Evolutionary conservation across 2,797 vertebrate species (phyloP).

Genomic region (Microtus californicus): DNA sequence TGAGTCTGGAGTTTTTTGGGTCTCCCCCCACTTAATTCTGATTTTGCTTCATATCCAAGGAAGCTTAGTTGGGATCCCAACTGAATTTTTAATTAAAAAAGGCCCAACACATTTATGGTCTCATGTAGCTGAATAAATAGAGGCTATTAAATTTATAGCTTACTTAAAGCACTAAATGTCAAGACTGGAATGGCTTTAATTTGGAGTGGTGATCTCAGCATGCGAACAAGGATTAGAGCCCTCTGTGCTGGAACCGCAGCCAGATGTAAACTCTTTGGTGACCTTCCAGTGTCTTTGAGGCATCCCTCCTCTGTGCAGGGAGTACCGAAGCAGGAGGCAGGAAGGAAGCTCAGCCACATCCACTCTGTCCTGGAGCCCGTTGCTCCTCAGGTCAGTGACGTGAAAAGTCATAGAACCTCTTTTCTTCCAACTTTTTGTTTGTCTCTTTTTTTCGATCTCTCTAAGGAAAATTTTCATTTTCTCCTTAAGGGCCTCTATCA

Average conservation of each 20-base stretch:
- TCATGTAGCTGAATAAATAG: constrained; percentile 49
- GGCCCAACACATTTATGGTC: neutral
- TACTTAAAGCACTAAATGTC: constrained; percentile 50
- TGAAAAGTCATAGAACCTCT: neutral
- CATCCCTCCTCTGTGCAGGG: constrained; percentile 44
- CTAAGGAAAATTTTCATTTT: too few species aligned
- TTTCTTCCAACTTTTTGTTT: constrained; percentile 14
- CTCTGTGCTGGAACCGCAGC: neutral
- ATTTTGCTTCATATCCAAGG: neutral
- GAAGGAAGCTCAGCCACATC: neutral
- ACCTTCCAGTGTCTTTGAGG: neutral
- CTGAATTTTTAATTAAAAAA: constrained; percentile 35
- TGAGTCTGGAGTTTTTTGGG: neutral
- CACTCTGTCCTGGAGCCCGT: neutral
- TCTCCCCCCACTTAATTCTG: neutral
- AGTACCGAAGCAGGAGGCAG: neutral
- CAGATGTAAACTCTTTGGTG: neutral
- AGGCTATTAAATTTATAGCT: constrained; percentile 28
- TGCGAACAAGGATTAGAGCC: neutral
- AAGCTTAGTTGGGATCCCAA: constrained; percentile 5
- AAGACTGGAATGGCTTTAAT: constrained; percentile 42
- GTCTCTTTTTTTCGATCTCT: too few species aligned
- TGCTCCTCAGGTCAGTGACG: constrained; percentile 13
- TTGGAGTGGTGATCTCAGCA: constrained; percentile 1
- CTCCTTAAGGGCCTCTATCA: too few species aligned